Evolutionary conservation across 1,140 invertebrate genomes (phyloP).

Genomic region (Gonioctena quinquepunctata): DNA sequence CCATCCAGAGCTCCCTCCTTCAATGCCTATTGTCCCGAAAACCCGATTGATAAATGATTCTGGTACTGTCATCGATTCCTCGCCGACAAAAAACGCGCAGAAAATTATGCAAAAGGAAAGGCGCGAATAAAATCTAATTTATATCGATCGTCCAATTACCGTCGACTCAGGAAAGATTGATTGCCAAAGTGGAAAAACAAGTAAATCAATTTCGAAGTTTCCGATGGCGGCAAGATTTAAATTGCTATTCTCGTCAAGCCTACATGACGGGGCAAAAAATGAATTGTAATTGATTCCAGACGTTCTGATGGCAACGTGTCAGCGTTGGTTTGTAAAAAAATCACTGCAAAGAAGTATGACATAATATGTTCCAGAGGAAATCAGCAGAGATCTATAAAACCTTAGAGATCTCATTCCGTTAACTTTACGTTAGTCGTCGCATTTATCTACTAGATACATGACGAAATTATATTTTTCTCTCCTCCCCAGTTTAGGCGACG

Average conservation of each 20-base stretch:
- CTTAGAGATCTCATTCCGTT: too few species aligned
- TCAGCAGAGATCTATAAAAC: background rate
- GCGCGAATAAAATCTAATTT: conserved; percentile 18
- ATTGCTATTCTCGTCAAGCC: background rate
- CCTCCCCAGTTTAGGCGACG: too few species aligned
- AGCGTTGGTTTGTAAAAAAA: background rate
- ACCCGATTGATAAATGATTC: background rate
- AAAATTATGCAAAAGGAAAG: background rate
- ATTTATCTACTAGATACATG: too few species aligned
- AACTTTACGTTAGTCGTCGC: too few species aligned
- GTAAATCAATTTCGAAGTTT: conserved; percentile 17
- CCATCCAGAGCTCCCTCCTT: background rate
- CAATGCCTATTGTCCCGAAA: background rate
- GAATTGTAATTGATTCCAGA: background rate
- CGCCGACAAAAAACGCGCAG: background rate
- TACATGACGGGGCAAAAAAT: background rate
- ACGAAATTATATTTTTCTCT: too few species aligned
- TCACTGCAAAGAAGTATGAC: too few species aligned
- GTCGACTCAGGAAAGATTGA: conserved; percentile 7
- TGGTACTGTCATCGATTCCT: background rate
- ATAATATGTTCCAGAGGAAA: too few species aligned
- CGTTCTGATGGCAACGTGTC: background rate
- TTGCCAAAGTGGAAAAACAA: conserved; percentile 15
- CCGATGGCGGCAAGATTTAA: background rate
- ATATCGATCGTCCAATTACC: conserved; percentile 12